phyloP scores from a whole-genome alignment of 2,888 invertebrate genomes.

The Aphelenchoides bicaudatus region DNA sequence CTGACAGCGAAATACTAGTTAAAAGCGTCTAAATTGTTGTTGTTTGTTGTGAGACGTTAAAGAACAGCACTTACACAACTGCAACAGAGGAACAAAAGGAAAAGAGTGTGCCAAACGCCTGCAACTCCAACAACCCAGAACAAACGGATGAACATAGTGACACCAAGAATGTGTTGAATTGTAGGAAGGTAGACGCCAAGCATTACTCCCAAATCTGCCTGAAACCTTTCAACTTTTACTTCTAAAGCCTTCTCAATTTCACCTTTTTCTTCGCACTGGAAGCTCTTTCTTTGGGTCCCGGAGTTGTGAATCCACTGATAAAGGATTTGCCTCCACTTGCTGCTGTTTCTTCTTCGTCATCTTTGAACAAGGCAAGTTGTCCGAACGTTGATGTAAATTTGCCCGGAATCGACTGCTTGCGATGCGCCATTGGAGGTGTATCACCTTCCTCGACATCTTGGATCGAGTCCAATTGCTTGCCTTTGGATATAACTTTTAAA shows the following conservation, averaged over 20 bases:
- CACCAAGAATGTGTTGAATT: slow-evolving; percentile 99
- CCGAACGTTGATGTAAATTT: slow-evolving; percentile 48
- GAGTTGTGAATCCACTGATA: slow-evolving; percentile 56
- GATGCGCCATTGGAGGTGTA: slow-evolving; percentile 10
- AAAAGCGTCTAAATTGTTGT: slow-evolving; percentile 62
- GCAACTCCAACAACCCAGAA: slow-evolving; percentile 78
- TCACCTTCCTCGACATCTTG: slow-evolving; percentile 28
- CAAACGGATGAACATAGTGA: slow-evolving; percentile 95
- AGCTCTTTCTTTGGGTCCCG: slow-evolving; percentile 57
- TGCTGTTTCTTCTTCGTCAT: slow-evolving; percentile 35
- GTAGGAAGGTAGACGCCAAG: slow-evolving; percentile 97
- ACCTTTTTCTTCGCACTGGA: slow-evolving; percentile 54
- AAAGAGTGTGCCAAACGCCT: slow-evolving; percentile 68
- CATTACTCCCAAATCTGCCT: slow-evolving; percentile 91
- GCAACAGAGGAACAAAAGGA: slow-evolving; percentile 78
- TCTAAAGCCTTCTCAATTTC: neutral
- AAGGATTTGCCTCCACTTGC: slow-evolving; percentile 38
- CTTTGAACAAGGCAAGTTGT: slow-evolving; percentile 56
- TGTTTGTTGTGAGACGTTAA: neutral
- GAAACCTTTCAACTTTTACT: slow-evolving; percentile 21
- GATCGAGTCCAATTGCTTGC: slow-evolving; percentile 21
- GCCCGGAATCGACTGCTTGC: slow-evolving; percentile 36
- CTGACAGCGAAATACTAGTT: slow-evolving; percentile 89
- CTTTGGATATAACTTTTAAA: slow-evolving; percentile 31
- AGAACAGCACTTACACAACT: slow-evolving; percentile 61